Conservation (phyloP, 2,113 vertebrate genomes). For the Mobula hypostoma region DNA sequence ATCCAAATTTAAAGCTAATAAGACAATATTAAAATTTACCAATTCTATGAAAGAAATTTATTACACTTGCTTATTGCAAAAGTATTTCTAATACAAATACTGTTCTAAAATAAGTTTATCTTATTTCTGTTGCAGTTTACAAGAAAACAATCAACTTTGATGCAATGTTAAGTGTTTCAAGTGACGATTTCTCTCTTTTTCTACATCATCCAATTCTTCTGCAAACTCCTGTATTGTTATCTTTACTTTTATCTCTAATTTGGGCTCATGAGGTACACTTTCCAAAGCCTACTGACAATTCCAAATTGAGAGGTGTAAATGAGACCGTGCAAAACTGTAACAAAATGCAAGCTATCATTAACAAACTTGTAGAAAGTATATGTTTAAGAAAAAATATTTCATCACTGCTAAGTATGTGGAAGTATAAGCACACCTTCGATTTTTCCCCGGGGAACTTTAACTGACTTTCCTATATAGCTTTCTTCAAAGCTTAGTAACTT, state of each 20-base stretch:
- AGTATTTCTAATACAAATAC: neutral
- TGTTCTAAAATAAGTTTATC: too few species aligned
- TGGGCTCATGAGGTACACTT: too few species aligned
- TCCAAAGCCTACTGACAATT: too few species aligned
- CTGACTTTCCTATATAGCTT: neutral
- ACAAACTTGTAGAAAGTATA: too few species aligned
- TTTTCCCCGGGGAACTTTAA: neutral
- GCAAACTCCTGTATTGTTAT: neutral
- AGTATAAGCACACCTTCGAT: neutral
- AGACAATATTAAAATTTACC: conserved; percentile 43
- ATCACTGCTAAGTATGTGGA: too few species aligned
- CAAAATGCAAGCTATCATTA: too few species aligned
- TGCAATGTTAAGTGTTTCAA: neutral
- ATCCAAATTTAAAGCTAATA: conserved; percentile 55
- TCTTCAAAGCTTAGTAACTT: neutral
- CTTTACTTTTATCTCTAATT: neutral
- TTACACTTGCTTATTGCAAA: neutral
- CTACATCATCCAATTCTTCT: neutral
- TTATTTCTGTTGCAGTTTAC: neutral
- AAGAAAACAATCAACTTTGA: neutral
- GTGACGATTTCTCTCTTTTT: too few species aligned
- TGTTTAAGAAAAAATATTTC: too few species aligned
- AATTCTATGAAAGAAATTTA: conserved; percentile 28
- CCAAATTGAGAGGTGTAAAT: too few species aligned
- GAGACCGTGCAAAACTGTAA: too few species aligned